Conservation (phyloP, 2,888 invertebrate species). For the Hybos culiciformis region DNA sequence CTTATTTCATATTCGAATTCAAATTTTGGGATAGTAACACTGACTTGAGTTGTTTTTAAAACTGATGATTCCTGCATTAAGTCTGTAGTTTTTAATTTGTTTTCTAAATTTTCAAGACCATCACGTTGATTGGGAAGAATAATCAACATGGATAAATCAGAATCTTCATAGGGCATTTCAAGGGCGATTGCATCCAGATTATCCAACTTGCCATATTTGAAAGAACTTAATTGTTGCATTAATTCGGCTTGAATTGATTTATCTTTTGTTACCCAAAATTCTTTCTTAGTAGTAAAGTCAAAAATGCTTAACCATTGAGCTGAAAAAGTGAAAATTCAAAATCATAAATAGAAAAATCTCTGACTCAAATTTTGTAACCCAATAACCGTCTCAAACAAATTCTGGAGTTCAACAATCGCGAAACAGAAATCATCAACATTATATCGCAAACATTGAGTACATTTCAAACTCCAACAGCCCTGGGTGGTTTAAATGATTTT, state of each 20-base stretch:
- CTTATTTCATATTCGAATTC: conserved; percentile 62
- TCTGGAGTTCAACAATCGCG: too few relatives aligned
- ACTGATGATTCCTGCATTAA: conserved; percentile 38
- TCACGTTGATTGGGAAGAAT: conserved; percentile 54
- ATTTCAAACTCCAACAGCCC: too few relatives aligned
- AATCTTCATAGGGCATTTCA: conserved; percentile 56
- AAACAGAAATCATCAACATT: too few relatives aligned
- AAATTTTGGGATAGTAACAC: conserved; percentile 60
- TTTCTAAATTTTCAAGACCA: conserved; percentile 49
- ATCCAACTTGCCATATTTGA: conserved; percentile 37
- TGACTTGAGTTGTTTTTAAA: conserved; percentile 39
- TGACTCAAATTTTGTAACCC: conserved; percentile 54
- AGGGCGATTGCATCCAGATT: conserved; percentile 45
- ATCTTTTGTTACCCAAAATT: conserved; percentile 47
- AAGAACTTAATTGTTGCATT: conserved; percentile 46
- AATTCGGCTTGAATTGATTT: conserved; percentile 34
- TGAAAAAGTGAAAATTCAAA: too few relatives aligned
- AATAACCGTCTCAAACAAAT: too few relatives aligned
- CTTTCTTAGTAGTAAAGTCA: conserved; percentile 39
- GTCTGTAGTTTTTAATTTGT: conserved; percentile 43
- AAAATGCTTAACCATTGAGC: conserved; percentile 63
- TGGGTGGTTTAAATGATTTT: too few relatives aligned
- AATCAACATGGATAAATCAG: conserved; percentile 58
- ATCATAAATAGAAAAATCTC: too few relatives aligned
- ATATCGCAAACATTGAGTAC: too few relatives aligned